Evolutionary conservation across 2,113 vertebrate genomes (phyloP), one percentile per base, ranked within the genome.

Genomic region (Synodontis membranacea): DNA sequence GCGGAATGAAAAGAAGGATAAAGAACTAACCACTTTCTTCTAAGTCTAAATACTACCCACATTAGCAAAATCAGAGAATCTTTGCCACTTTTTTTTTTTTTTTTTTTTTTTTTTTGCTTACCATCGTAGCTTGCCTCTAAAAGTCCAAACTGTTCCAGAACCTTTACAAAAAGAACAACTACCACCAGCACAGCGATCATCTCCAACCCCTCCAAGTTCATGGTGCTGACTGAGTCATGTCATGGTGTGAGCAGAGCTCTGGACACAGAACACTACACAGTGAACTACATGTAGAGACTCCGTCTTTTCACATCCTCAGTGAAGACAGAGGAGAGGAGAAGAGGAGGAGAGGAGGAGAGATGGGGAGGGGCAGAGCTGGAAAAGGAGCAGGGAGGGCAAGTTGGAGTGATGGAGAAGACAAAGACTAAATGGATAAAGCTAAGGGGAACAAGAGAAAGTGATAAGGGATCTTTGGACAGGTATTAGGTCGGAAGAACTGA

Each of bases 171-270:
- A 68, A 98, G 95, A 83, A 99, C 97, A 95, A 99, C 96, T 91
- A 98, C 95, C 92, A 97, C 94, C 92, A 99, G 94, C 90, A 99
- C 98, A 0, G 95, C 98, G 90, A 99, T 98, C 98, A 99, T 99
- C 91, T 99, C 97, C 93, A 99, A 96, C 89, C 97, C 98, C 94
- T 99, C 98, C 95, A 98, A 95, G 96, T 98, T 99, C 97, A 99
- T 97, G 94, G 90, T 94, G 94, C 94, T 88, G 90, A 89, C 88
- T 86, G 84, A 66, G 94, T 91, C 93, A 93, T 95, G 95, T 97
- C 97, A 97, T 95, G 93, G 92, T 94, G 93, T 94, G 92, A 92
- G 92, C 93, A 92, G 93, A 92, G 94, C 93, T 92, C 89, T 85
- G 6, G 90, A 95, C 93, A 39, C 87, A 93, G 93, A 93, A 82